Base-by-base conservation (phyloP, 2,113 vertebrate genomes). In the Tretioscincus oriximinensis region DNA sequence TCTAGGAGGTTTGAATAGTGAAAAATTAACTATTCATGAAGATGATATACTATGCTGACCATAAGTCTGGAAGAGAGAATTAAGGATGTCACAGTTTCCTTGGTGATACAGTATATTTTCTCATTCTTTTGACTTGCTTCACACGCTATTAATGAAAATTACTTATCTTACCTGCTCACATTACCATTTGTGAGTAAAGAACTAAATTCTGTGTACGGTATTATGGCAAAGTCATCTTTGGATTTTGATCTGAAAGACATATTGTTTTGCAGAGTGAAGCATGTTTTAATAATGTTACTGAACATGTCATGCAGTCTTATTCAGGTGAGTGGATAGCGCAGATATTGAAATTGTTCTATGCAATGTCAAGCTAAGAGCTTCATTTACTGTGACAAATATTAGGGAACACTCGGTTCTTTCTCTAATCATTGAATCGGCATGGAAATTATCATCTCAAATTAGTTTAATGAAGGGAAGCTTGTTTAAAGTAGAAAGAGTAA, bases 101-200 rank as follows among this genome's bases (percentile, higher is more conserved):
- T 1, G 0, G 28, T 71, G 77, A 79, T 78, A 51, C 71, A 81
- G 85, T 75, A 85, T 79, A 81, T 85, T 88, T 71, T 76, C 85
- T 64, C 86, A 89, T 92, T 91, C 87, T 87, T 90, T 76, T 87
- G 67, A 74, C 54, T 70, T 47, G 85, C 78, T 12, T 54, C 89
- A 73, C 66, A 54, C 35, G 70, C 86, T 78, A 70, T 71, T 88
- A 88, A 84, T 84, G 83, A 88, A 75, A 64, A 82, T 81, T 71
- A 45, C 67, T 78, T 79, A 45, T 54, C 67, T 28, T 70, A n/a
- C 16, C 11, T 41, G 45, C 16, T 79, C 58, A 47, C 28, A 81
- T 90, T 81, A 88, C 87, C 81, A 67, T 84, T 75, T 88, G 83
- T 79, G 84, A 84, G 61, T 49, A 69, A 20, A 14, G 54, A 79